Evolutionary conservation across 2,888 invertebrate genomes (phyloP).

Genomic region (Empis stercorea): DNA sequence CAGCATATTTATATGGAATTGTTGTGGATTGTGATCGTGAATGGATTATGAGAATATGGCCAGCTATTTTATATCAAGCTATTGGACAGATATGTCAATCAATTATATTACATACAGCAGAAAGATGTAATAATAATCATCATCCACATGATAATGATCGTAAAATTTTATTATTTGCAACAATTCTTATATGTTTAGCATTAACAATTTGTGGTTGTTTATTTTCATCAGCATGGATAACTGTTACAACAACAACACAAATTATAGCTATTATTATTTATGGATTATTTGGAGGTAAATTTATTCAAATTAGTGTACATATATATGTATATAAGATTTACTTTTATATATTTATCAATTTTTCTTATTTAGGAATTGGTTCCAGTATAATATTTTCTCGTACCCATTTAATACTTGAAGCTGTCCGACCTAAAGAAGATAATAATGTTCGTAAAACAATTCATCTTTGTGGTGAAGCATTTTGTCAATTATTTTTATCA

Average conservation of each 20-base stretch:
- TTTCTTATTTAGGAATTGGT: conserved; percentile 25
- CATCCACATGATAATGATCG: conserved; percentile 28
- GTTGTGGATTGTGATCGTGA: conserved; percentile 34
- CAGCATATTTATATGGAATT: conserved; percentile 34
- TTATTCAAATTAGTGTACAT: too few relatives aligned
- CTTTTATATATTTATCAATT: background rate
- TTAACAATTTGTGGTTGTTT: conserved; percentile 31
- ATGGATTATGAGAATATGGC: conserved; percentile 32
- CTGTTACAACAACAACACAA: conserved; percentile 29
- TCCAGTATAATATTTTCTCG: conserved; percentile 30
- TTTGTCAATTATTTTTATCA: conserved; percentile 33
- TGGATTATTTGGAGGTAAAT: conserved; percentile 31
- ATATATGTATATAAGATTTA: too few relatives aligned
- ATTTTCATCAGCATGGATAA: conserved; percentile 34
- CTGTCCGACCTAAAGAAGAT: conserved; percentile 34
- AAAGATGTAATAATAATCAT: conserved; percentile 24
- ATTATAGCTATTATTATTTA: conserved; percentile 31
- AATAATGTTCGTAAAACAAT: conserved; percentile 34
- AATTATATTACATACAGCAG: conserved; percentile 29
- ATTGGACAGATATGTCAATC: conserved; percentile 31
- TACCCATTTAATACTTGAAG: conserved; percentile 32
- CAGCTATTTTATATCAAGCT: conserved; percentile 33
- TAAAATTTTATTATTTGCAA: conserved; percentile 27
- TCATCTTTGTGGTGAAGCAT: conserved; percentile 33
- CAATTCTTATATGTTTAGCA: conserved; percentile 27